These are phyloP conservation scores for Malurus leucopterus DNA, from an alignment of 2,797 vertebrate species.

Conservation along the genomic window DNA sequence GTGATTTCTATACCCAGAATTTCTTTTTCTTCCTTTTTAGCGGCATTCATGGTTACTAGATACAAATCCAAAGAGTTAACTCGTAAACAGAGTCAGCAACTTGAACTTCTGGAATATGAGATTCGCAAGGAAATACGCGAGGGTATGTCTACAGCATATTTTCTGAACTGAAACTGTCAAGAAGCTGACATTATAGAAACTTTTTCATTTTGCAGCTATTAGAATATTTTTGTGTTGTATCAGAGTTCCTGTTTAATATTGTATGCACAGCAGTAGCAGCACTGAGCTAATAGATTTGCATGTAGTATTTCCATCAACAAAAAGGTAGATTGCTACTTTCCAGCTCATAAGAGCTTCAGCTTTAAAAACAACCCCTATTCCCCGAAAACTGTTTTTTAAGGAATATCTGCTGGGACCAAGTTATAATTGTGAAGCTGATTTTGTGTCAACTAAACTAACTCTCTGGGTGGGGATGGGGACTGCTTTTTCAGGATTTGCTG, in stretches of 20 bases:
- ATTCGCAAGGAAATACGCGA: constrained; percentile 91
- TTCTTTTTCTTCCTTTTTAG: constrained; percentile 46
- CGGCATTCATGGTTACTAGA: constrained; percentile 72
- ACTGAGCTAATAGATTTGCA: not conserved
- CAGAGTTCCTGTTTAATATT: not conserved
- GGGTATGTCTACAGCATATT: constrained; percentile 69
- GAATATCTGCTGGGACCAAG: not conserved
- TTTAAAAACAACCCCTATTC: not conserved
- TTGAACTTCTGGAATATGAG: constrained; percentile 86
- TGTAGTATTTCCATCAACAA: not conserved
- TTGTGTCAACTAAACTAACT: constrained; percentile 10
- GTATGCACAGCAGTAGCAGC: not conserved
- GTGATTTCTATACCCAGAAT: not conserved
- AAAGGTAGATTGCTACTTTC: not conserved
- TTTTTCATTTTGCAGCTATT: not conserved
- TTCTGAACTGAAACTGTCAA: constrained; percentile 6
- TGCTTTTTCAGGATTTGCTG: constrained; percentile 87
- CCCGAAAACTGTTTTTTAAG: not conserved
- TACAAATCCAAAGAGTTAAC: constrained; percentile 81
- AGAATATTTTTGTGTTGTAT: constrained; percentile 13
- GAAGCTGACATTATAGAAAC: not conserved
- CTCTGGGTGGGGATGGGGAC: not conserved
- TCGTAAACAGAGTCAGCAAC: constrained; percentile 77
- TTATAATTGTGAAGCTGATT: not conserved
- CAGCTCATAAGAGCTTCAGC: not conserved